These are phyloP conservation scores for Hymenopus coronatus DNA, from an alignment of 2,888 invertebrate species.

Conservation along the genomic window DNA sequence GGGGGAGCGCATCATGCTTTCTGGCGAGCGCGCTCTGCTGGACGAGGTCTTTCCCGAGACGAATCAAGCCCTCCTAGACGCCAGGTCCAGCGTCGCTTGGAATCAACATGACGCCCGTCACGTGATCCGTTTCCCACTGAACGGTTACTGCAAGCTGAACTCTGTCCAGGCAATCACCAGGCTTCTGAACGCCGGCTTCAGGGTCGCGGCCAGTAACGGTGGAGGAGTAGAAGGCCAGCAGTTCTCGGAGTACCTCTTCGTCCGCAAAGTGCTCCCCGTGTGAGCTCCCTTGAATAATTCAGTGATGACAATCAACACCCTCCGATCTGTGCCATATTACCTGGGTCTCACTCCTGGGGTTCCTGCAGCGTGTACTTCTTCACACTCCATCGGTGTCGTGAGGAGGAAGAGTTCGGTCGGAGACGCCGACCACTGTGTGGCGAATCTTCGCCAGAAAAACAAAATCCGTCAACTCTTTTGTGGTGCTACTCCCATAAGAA, in stretches of 20 bases:
- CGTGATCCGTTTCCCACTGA: slow-evolving; percentile 80
- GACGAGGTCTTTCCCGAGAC: slow-evolving; percentile 75
- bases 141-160: slow-evolving; percentile 86
- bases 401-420: no score
- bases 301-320: slow-evolving; percentile 5
- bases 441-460: no score
- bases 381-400: no score
- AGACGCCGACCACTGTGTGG: no score
- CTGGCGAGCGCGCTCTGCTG: slow-evolving; percentile 72
- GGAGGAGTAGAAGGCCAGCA: slow-evolving; percentile 87
- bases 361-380: no score
- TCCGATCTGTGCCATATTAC: slow-evolving; percentile 10
- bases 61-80: slow-evolving; percentile 75
- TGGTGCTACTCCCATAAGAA: not conserved
- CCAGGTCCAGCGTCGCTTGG: slow-evolving; percentile 76
- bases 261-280: slow-evolving; percentile 49
- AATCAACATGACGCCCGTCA: slow-evolving; percentile 77
- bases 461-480: not conserved
- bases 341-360: not conserved
- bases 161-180: slow-evolving; percentile 85
- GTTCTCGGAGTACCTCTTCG: slow-evolving; percentile 84
- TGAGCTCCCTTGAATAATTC: not conserved
- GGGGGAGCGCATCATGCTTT: slow-evolving; percentile 77
- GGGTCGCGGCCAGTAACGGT: slow-evolving; percentile 77
- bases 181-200: slow-evolving; percentile 74